A percentile compares a stretch with the other conserved stretches of the same genome.
These are phyloP conservation scores for Guaruba guarouba DNA, from an alignment of 2,113 vertebrate species.

Conservation along the genomic window DNA sequence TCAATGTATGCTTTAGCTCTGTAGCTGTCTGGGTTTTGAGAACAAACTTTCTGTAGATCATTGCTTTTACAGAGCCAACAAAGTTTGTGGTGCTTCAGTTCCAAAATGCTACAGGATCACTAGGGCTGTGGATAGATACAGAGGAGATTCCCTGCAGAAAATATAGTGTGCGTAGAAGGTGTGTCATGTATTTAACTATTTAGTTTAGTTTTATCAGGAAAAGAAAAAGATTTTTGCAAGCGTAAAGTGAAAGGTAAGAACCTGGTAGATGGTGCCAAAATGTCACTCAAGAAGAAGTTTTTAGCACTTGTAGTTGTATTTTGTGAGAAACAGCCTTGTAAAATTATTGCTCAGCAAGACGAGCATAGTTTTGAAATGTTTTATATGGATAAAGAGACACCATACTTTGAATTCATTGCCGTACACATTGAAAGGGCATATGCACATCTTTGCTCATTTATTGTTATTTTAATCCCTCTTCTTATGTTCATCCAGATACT, in stretches of 20 bases:
- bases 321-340: neutral
- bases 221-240: neutral
- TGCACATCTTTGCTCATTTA: neutral
- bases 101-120: neutral
- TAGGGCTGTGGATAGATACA: neutral
- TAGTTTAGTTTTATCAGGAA: neutral
- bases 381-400: neutral
- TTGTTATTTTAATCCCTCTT: neutral
- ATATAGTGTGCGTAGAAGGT: neutral
- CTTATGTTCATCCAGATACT: neutral
- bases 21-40: neutral
- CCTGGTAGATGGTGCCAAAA: neutral
- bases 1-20: neutral
- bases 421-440: neutral
- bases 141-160: neutral
- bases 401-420: neutral
- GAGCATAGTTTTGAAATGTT: neutral
- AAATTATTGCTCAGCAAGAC: neutral
- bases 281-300: neutral
- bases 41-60: neutral
- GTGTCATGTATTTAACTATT: neutral
- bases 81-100: neutral
- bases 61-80: neutral
- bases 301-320: neutral
- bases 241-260: neutral